These are phyloP conservation scores for Tribolium madens DNA, from an alignment of 1,140 invertebrate genomes.

Conservation along the genomic window DNA sequence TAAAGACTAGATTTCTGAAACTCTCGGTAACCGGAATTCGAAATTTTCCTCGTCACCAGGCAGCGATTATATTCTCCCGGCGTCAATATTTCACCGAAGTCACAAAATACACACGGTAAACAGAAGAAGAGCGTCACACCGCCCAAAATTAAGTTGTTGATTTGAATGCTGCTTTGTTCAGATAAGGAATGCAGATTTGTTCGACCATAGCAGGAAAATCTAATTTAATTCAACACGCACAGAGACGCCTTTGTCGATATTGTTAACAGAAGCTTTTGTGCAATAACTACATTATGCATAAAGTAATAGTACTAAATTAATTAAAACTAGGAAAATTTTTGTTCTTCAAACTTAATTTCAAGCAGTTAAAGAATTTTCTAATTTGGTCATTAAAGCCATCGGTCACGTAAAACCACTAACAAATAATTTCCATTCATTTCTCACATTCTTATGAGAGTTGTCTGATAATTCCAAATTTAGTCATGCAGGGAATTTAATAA, in stretches of 20 bases:
- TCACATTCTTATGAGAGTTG: background rate
- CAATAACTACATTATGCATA: constrained; percentile 31
- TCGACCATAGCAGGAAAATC: constrained; percentile 32
- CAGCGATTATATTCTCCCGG: background rate
- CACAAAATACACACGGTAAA: background rate
- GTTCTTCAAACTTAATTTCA: background rate
- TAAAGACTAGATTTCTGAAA: background rate
- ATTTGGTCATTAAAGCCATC: background rate
- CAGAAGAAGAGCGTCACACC: background rate
- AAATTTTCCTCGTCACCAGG: background rate
- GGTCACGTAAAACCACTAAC: background rate
- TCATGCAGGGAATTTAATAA: background rate
- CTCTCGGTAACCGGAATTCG: background rate
- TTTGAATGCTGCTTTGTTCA: constrained; percentile 28
- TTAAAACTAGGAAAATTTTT: background rate
- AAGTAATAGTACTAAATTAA: constrained; percentile 19
- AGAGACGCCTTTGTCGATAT: constrained; percentile 36
- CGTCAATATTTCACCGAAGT: background rate
- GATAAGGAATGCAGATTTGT: constrained; percentile 27
- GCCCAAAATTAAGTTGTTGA: constrained; percentile 25
- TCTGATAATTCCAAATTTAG: background rate
- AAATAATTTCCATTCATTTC: constrained; percentile 5
- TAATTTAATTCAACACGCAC: constrained; percentile 39
- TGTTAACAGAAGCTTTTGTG: constrained; percentile 26
- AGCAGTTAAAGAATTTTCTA: background rate